phyloP scores from a whole-genome alignment of 2,113 vertebrate genomes.

The Ursus arctos region DNA sequence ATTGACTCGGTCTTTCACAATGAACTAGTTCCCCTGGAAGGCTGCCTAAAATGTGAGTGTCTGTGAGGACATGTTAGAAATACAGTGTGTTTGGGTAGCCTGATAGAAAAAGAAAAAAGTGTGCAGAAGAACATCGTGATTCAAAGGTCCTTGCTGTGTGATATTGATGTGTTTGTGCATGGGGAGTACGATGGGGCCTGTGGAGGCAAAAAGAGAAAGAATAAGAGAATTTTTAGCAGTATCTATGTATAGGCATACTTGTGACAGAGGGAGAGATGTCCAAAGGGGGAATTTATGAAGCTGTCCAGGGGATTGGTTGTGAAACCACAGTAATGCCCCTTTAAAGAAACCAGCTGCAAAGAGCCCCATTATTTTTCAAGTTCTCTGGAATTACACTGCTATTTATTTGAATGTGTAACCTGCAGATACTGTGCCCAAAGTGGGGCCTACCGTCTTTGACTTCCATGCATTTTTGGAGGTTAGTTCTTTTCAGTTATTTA shows the following conservation, averaged over 20 bases:
- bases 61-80: not conserved
- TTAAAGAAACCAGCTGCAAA: not conserved
- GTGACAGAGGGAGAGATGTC: not conserved
- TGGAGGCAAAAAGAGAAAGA: not conserved
- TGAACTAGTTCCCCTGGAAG: not conserved
- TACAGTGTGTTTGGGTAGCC: not conserved
- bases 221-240: not conserved
- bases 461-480: not conserved
- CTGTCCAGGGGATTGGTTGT: not conserved
- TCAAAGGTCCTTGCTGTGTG: not conserved
- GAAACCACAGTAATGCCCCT: not conserved
- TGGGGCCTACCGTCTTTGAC: accelerated
- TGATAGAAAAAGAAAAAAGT: not conserved
- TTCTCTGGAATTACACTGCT: not conserved
- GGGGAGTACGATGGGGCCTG: not conserved
- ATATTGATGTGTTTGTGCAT: not conserved
- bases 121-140: no score
- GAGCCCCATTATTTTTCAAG: not conserved
- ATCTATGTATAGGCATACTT: not conserved
- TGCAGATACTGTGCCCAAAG: not conserved
- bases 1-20: not conserved
- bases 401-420: not conserved
- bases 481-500: not conserved
- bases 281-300: not conserved
- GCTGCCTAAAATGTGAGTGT: not conserved